These are phyloP conservation scores for Lagocephalus sceleratus DNA, from an alignment of 2,797 vertebrate species.

Conservation along the genomic window DNA sequence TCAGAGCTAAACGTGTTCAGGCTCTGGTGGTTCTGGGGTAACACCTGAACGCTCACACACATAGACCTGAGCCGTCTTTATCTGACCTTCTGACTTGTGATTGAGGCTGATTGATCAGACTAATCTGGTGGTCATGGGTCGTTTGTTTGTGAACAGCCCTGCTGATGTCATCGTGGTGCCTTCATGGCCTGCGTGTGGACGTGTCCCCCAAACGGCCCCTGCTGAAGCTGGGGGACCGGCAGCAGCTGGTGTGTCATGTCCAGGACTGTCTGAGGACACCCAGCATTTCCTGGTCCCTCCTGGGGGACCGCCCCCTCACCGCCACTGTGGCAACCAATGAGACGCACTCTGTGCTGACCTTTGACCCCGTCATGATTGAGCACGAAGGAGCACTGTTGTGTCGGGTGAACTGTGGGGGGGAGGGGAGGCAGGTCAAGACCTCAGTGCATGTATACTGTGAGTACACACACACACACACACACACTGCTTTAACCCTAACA, in stretches of 20 bases:
- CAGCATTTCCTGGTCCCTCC: slow-evolving; percentile 41
- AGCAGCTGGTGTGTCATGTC: slow-evolving; percentile 48
- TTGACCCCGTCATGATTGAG: slow-evolving; percentile 43
- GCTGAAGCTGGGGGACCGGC: slow-evolving; percentile 44
- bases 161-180: slow-evolving; percentile 39
- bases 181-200: slow-evolving; percentile 39
- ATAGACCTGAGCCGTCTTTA: too few species aligned
- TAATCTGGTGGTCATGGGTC: too few species aligned
- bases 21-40: too few species aligned
- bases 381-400: slow-evolving; percentile 61
- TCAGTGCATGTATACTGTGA: slow-evolving; percentile 67
- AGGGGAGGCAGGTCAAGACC: neutral
- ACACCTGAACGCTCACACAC: too few species aligned
- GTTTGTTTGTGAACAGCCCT: slow-evolving; percentile 13
- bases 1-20: too few species aligned
- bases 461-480: slow-evolving; percentile 25
- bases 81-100: too few species aligned
- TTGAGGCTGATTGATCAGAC: too few species aligned
- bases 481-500: too few species aligned
- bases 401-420: slow-evolving; percentile 39
- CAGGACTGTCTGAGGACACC: slow-evolving; percentile 40
- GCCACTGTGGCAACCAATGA: neutral
- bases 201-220: slow-evolving; percentile 40
- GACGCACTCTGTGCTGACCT: slow-evolving; percentile 39
- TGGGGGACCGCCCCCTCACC: slow-evolving; percentile 59